These are phyloP conservation scores for human DNA, from an alignment of 2,113 vertebrate species.

Conservation along the genomic window DNA sequence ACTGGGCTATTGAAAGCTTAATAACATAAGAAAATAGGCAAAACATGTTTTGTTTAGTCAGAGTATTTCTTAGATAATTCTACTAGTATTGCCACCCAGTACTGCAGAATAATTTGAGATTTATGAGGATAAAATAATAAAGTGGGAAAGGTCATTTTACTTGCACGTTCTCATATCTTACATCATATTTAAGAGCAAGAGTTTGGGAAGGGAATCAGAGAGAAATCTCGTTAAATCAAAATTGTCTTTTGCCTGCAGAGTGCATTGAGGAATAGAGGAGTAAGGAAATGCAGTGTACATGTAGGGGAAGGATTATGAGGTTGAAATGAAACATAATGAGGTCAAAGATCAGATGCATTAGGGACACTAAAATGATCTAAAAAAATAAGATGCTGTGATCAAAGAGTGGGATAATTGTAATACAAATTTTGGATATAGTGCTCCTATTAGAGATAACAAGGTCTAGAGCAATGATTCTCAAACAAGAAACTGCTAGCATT, in stretches of 20 bases:
- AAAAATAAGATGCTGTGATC: not conserved
- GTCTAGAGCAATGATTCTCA: not conserved
- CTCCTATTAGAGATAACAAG: not conserved
- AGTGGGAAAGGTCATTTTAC: not conserved
- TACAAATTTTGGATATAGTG: not conserved
- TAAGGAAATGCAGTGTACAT: not conserved
- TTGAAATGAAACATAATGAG: not conserved
- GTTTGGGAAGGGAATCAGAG: not conserved
- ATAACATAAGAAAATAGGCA: not conserved
- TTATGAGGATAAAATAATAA: not conserved
- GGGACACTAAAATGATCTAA: not conserved
- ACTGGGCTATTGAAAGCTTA: not conserved
- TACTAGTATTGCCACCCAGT: not conserved
- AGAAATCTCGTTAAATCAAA: not conserved
- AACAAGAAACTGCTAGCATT: not conserved
- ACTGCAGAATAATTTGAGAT: not conserved
- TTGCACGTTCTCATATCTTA: not conserved
- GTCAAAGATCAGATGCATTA: not conserved
- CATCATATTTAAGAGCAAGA: not conserved
- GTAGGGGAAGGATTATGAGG: not conserved
- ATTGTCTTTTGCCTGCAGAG: not conserved
- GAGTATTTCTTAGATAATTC: not conserved
- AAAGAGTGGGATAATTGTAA: not conserved
- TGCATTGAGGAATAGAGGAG: not conserved
- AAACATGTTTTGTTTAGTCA: not conserved